phyloP scores from a whole-genome alignment of 2,888 invertebrate genomes.

The Ellobium chinense region DNA sequence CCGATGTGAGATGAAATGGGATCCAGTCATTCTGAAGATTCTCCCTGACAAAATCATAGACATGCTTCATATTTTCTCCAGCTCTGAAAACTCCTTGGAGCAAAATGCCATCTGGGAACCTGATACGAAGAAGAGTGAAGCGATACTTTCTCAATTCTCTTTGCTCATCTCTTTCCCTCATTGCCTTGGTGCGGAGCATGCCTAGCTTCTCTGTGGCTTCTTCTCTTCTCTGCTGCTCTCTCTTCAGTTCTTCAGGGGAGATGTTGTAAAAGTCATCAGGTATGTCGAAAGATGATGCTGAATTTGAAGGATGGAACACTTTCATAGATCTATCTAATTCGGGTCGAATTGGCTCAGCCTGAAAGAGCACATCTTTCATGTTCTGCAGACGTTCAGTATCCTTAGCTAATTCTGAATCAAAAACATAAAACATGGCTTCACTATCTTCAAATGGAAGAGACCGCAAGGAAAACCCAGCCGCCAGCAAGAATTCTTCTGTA shows the following conservation, averaged over 20 bases:
- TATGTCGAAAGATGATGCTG: slow-evolving; percentile 81
- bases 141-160: slow-evolving; percentile 85
- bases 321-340: slow-evolving; percentile 86
- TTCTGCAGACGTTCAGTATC: slow-evolving; percentile 81
- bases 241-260: slow-evolving; percentile 89
- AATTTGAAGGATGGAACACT: slow-evolving; percentile 63
- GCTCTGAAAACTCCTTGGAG: slow-evolving; percentile 92
- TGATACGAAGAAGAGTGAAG: slow-evolving; percentile 90
- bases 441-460: slow-evolving; percentile 66
- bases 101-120: slow-evolving; percentile 86
- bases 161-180: slow-evolving; percentile 93
- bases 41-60: slow-evolving; percentile 90
- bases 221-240: slow-evolving; percentile 82
- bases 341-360: slow-evolving; percentile 89
- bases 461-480: slow-evolving; percentile 87
- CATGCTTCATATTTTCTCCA: slow-evolving; percentile 86
- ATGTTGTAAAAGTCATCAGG: slow-evolving; percentile 92
- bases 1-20: slow-evolving; percentile 86
- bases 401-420: slow-evolving; percentile 65
- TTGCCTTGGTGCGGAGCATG: slow-evolving; percentile 94
- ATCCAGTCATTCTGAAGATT: slow-evolving; percentile 84
- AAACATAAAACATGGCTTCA: slow-evolving; percentile 81
- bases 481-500: slow-evolving; percentile 87
- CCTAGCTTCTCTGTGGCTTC: slow-evolving; percentile 90
- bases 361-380: slow-evolving; percentile 87